Evolutionary conservation across 1,140 invertebrate species (phyloP).

Genomic region (Eumeta japonica): DNA sequence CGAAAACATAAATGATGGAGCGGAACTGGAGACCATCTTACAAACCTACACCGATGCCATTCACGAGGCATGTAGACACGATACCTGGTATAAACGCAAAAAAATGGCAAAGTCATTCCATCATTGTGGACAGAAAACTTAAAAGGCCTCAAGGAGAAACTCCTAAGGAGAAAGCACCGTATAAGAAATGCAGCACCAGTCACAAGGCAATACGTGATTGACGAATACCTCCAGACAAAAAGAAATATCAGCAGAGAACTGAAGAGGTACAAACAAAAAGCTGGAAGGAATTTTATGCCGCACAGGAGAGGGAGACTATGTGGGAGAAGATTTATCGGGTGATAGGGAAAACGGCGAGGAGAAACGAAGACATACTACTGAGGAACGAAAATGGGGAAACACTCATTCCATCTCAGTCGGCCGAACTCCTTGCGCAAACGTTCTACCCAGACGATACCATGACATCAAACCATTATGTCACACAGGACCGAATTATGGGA

Average conservation of each 20-base stretch:
- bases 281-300: conserved; percentile 8
- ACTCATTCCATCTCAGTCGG: no score
- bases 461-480: no score
- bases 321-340: conserved; percentile 19
- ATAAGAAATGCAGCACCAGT: conserved; percentile 13
- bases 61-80: no score
- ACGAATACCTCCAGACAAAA: no score
- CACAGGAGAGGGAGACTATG: conserved; percentile 7
- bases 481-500: no score
- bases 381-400: conserved; percentile 15
- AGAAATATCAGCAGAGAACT: conserved; percentile 9
- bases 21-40: no score
- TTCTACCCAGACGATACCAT: no score
- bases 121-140: conserved; percentile 16
- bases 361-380: conserved; percentile 15
- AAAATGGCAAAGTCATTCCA: conserved; percentile 1
- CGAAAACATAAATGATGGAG: no score
- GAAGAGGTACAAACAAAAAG: no score
- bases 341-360: no score
- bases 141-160: conserved; percentile 7
- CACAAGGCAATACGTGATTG: no score
- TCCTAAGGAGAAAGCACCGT: conserved; percentile 8
- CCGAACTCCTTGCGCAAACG: no score
- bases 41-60: conserved; percentile 4
- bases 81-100: conserved; percentile 7